These are phyloP conservation scores for Pseudococcus jackbeardsleyi DNA, from an alignment of 2,888 invertebrate species.

Conservation along the genomic window DNA sequence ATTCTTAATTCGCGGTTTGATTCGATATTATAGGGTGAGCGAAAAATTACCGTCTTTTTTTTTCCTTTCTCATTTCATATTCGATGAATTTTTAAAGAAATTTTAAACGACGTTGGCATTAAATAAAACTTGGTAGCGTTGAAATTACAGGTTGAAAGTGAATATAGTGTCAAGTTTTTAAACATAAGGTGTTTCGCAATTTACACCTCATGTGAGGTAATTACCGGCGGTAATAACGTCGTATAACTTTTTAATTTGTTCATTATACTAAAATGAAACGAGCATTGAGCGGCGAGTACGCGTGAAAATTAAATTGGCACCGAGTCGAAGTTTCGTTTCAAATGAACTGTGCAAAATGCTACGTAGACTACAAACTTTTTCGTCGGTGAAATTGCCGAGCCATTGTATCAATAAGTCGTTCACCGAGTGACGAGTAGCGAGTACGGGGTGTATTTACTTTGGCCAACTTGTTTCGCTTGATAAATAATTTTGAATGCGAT, in stretches of 20 bases:
- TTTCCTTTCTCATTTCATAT: not conserved
- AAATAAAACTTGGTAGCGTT: no score
- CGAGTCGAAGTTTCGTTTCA: slow-evolving; percentile 11
- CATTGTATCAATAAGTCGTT: slow-evolving; percentile 14
- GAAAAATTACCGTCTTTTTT: not conserved
- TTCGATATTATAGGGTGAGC: slow-evolving; percentile 24
- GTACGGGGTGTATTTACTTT: slow-evolving; percentile 3
- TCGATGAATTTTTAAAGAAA: not conserved
- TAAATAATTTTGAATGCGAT: not conserved
- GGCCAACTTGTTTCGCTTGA: not conserved
- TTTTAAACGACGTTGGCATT: not conserved
- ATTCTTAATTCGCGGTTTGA: slow-evolving; percentile 37
- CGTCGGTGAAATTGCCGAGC: not conserved
- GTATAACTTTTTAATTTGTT: not conserved
- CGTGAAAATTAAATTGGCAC: slow-evolving; percentile 39
- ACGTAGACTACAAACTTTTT: not conserved
- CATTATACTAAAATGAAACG: not conserved
- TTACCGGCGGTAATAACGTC: not conserved
- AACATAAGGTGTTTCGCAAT: no score
- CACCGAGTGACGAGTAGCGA: not conserved
- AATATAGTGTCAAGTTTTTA: no score
- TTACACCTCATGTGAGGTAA: not conserved
- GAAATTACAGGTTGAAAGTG: no score
- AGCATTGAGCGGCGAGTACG: not conserved
- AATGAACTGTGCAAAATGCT: slow-evolving; percentile 10